Conservation (phyloP, 2,888 invertebrate species). For the Lysandra bellargus region DNA sequence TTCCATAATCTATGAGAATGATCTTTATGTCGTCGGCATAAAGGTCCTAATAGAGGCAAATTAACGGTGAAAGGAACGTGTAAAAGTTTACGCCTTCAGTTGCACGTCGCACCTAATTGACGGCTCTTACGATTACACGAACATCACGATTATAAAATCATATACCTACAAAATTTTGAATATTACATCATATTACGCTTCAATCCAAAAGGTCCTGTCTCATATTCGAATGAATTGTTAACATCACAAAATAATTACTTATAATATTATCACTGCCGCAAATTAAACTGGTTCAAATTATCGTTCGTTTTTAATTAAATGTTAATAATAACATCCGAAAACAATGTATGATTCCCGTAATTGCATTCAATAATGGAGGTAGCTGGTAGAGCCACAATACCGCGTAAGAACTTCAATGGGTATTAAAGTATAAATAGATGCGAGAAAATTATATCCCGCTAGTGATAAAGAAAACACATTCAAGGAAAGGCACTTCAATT, state of each 20-base stretch:
- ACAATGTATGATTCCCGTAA: background rate
- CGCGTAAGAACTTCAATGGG: background rate
- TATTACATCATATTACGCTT: background rate
- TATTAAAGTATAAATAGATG: too few species aligned
- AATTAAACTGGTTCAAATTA: constrained; percentile 5
- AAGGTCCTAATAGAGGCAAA: background rate
- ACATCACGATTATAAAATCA: background rate
- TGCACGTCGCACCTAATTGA: constrained; percentile 52
- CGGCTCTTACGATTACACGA: constrained; percentile 40
- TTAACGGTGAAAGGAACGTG: background rate
- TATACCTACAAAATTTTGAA: background rate
- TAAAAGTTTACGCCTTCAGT: constrained; percentile 51
- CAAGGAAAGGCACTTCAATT: too few species aligned
- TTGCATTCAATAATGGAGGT: background rate
- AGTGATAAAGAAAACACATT: too few species aligned
- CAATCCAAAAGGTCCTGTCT: background rate
- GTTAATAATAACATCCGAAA: background rate
- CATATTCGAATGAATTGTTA: background rate
- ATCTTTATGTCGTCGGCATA: background rate
- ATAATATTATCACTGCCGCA: background rate
- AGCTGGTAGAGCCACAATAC: background rate
- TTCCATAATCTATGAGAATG: background rate
- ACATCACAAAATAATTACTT: constrained; percentile 11
- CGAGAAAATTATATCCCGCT: too few species aligned
- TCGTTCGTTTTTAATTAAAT: constrained; percentile 21